These are phyloP conservation scores for Andrena camellia DNA, from an alignment of 2,888 invertebrate species.

Conservation along the genomic window DNA sequence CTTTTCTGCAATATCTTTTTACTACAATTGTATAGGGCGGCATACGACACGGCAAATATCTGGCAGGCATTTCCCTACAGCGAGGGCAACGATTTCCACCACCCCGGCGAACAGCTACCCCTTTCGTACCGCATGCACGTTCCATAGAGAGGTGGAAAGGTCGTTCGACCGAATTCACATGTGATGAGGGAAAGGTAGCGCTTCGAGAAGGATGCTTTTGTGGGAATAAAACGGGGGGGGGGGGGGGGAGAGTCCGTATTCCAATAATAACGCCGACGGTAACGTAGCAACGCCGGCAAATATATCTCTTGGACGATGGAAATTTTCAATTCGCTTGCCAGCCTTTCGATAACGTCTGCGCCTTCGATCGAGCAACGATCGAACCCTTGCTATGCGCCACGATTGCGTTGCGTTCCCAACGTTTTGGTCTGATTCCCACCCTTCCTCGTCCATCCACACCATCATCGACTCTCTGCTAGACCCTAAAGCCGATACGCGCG, in stretches of 20 bases:
- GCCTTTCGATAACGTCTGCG: constrained; percentile 1
- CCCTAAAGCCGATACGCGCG: constrained; percentile 1
- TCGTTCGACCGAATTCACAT: neutral
- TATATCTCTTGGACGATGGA: neutral
- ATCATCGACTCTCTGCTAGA: constrained; percentile 11
- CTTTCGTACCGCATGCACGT: neutral
- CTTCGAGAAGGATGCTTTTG: neutral
- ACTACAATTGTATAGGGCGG: neutral
- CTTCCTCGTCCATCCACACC: neutral
- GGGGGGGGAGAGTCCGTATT: neutral
- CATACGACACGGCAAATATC: neutral
- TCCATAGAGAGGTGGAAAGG: neutral
- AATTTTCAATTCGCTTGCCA: constrained; percentile 37
- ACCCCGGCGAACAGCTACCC: neutral
- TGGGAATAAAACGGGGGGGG: constrained; percentile 6
- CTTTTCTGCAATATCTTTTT: constrained; percentile 2
- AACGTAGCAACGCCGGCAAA: constrained; percentile 17
- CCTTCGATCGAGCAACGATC: constrained; percentile 11
- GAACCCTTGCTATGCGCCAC: constrained; percentile 2
- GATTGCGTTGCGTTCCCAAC: constrained; percentile 8
- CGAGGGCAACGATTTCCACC: neutral
- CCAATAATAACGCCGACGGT: constrained; percentile 22
- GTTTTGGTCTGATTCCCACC: constrained; percentile 7
- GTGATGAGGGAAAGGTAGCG: neutral
- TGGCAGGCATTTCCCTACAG: neutral